Conservation (phyloP, 2,888 invertebrate species). For the Drosophila glabriapex region DNA sequence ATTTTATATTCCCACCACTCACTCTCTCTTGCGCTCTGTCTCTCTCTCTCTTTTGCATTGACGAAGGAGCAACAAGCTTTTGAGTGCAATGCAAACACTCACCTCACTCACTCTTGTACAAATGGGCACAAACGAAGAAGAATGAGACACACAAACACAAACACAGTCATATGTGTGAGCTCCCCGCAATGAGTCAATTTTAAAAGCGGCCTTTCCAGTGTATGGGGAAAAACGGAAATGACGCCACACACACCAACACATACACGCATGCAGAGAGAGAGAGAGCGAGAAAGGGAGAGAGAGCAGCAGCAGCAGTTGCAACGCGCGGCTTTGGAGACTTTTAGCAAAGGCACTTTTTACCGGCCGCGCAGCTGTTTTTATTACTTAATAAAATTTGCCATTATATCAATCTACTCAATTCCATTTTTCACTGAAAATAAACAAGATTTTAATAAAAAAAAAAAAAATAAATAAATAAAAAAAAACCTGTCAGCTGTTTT, state of each 20-base stretch:
- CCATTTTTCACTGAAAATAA: not conserved
- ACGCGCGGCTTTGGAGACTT: slow-evolving; percentile 67
- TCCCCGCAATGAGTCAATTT: slow-evolving; percentile 28
- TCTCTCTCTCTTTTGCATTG: slow-evolving; percentile 29
- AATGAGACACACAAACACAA: slow-evolving; percentile 22
- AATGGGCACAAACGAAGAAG: slow-evolving; percentile 20
- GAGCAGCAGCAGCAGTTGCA: slow-evolving; percentile 47
- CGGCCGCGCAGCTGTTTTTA: slow-evolving; percentile 50
- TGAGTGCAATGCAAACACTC: slow-evolving; percentile 69
- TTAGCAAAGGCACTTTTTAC: slow-evolving; percentile 66
- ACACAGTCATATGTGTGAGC: not conserved
- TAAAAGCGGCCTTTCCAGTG: slow-evolving; percentile 51
- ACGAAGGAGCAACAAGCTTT: slow-evolving; percentile 74
- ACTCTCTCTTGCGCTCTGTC: slow-evolving; percentile 10
- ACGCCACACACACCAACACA: slow-evolving; percentile 72
- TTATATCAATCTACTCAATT: slow-evolving; percentile 8
- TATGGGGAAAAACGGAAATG: slow-evolving; percentile 78
- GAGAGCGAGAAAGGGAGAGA: slow-evolving; percentile 6
- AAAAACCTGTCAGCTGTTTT: slow-evolving; percentile 64
- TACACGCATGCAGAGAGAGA: slow-evolving; percentile 18
- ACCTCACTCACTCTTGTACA: slow-evolving; percentile 23
- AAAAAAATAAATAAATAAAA: not conserved
- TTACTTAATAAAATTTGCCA: slow-evolving; percentile 10
- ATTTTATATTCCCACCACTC: slow-evolving; percentile 36
- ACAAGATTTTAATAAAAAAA: not conserved